Evolutionary conservation across 2,797 vertebrate genomes (phyloP).

Genomic region (Danio albolineatus): DNA sequence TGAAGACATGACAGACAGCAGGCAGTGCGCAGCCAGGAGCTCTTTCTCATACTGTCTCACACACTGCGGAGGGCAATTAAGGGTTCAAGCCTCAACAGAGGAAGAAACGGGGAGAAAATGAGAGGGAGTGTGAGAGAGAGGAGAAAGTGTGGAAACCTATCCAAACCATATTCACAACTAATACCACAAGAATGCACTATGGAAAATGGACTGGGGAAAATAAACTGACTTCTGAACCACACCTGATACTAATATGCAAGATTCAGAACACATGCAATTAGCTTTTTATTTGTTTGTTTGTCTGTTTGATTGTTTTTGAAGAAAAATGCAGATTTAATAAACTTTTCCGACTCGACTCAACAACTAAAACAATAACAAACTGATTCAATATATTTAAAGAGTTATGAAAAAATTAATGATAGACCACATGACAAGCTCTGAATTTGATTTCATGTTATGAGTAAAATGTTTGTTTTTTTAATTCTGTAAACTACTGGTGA

Average conservation of each 20-base stretch:
- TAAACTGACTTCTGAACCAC: neutral
- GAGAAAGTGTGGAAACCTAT: conserved; percentile 5
- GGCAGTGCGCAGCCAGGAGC: conserved; percentile 37
- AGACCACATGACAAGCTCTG: no score
- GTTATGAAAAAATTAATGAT: no score
- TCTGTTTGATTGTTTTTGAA: no score
- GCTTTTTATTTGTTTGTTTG: no score
- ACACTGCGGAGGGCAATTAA: conserved; percentile 51
- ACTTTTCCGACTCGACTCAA: no score
- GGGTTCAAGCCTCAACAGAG: conserved; percentile 42
- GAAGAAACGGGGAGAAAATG: conserved; percentile 18
- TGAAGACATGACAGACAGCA: conserved; percentile 56
- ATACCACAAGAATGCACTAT: neutral
- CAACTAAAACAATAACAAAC: no score
- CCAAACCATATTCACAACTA: neutral
- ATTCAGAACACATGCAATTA: no score
- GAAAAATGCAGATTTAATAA: no score
- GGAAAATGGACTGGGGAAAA: neutral
- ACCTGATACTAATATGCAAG: neutral
- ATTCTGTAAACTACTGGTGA: no score
- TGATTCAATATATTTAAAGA: no score
- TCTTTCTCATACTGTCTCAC: conserved; percentile 28
- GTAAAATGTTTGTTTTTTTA: no score
- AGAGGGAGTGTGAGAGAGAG: neutral
- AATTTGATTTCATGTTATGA: no score